phyloP scores from a whole-genome alignment of 2,888 invertebrate species.

The Nemapogon koenigi region DNA sequence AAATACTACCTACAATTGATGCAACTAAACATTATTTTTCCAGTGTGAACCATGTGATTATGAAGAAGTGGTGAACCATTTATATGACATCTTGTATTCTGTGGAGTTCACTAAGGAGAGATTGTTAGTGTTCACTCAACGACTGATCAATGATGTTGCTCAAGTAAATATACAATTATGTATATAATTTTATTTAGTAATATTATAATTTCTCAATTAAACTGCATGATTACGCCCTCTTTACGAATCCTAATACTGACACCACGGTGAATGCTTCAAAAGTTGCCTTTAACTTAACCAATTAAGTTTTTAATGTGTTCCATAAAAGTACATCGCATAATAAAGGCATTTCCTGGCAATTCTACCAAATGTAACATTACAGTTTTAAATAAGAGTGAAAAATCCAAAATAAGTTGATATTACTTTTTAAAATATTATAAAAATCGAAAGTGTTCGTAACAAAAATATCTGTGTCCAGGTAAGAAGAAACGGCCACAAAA shows the following conservation, averaged over 20 bases:
- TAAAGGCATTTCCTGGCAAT: too few species aligned
- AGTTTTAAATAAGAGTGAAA: neutral
- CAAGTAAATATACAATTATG: too few species aligned
- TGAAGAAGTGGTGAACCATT: slow-evolving; percentile 74
- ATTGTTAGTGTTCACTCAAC: slow-evolving; percentile 77
- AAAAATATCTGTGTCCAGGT: slow-evolving; percentile 25
- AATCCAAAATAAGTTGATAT: neutral
- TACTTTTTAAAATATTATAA: neutral
- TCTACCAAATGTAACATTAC: too few species aligned
- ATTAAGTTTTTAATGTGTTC: too few species aligned
- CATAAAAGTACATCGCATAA: too few species aligned
- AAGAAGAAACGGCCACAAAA: slow-evolving; percentile 67
- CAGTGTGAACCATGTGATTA: slow-evolving; percentile 82
- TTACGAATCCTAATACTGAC: too few species aligned
- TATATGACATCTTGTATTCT: slow-evolving; percentile 76
- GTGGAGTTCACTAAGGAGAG: slow-evolving; percentile 77
- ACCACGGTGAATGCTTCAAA: too few species aligned
- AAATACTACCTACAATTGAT: too few species aligned
- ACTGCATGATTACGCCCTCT: too few species aligned
- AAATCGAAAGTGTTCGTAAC: neutral
- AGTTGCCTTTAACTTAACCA: too few species aligned
- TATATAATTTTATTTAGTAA: too few species aligned
- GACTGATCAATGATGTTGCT: slow-evolving; percentile 82
- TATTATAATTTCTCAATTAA: too few species aligned
- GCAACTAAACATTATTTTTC: slow-evolving; percentile 17